Evolutionary conservation across 2,888 invertebrate species (phyloP).

Genomic region (Epistrophe grossulariae): DNA sequence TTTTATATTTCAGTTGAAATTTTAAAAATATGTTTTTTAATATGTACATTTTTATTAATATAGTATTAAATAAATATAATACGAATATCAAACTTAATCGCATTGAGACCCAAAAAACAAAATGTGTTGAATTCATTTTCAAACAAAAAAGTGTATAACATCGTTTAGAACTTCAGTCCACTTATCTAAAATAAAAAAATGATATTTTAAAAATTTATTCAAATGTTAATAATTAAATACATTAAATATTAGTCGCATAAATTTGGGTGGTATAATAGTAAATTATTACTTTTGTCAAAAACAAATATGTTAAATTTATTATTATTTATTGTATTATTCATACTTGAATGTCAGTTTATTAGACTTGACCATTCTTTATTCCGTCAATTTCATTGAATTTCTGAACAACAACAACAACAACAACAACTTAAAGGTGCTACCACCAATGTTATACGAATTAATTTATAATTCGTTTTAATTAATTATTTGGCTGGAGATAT

Average conservation of each 20-base stretch:
- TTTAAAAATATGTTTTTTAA: constrained; percentile 16
- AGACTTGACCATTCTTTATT: too few species aligned
- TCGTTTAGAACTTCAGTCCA: constrained; percentile 21
- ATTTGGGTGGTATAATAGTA: too few species aligned
- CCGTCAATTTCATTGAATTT: too few species aligned
- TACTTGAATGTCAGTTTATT: too few species aligned
- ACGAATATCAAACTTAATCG: constrained; percentile 39
- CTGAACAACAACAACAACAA: too few species aligned
- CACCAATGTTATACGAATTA: too few species aligned
- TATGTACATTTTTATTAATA: constrained; percentile 45
- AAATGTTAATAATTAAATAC: neutral
- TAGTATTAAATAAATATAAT: constrained; percentile 19
- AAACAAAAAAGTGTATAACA: constrained; percentile 6
- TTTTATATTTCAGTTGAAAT: constrained; percentile 8
- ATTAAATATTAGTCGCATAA: neutral
- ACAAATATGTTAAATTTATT: too few species aligned
- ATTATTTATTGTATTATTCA: too few species aligned
- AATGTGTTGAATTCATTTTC: neutral
- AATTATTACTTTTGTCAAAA: too few species aligned
- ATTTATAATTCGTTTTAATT: too few species aligned
- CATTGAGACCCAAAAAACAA: constrained; percentile 54
- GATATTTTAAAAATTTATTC: neutral
- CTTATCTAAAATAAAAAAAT: constrained; percentile 51
- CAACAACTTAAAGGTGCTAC: too few species aligned
- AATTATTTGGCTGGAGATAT: too few species aligned